Conservation (phyloP, 2,797 vertebrate genomes). For the Danio choprae region DNA sequence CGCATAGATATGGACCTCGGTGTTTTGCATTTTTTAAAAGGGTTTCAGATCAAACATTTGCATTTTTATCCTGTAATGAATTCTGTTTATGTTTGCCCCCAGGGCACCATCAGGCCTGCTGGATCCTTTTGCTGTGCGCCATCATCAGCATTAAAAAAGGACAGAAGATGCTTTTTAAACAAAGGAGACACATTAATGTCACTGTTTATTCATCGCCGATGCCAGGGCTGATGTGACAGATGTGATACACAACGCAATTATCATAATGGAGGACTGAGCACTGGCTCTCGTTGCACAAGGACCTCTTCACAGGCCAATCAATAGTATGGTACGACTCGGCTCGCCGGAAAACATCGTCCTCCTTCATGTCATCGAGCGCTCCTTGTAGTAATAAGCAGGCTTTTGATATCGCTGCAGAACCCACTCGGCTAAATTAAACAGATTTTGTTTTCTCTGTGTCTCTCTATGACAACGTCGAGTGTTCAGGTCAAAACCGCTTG, state of each 20-base stretch:
- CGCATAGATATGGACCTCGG: background rate
- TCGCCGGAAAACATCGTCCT: slow-evolving; percentile 71
- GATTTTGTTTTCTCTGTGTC: slow-evolving; percentile 61
- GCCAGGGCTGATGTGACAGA: slow-evolving; percentile 70
- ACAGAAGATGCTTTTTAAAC: slow-evolving; percentile 39
- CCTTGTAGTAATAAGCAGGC: slow-evolving; percentile 79
- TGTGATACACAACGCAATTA: slow-evolving; percentile 77
- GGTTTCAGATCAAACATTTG: slow-evolving; percentile 16
- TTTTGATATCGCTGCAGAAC: slow-evolving; percentile 74
- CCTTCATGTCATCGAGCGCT: slow-evolving; percentile 72
- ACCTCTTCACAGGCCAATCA: slow-evolving; percentile 81
- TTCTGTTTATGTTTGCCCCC: slow-evolving; percentile 29
- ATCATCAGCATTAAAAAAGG: slow-evolving; percentile 38
- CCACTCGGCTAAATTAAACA: slow-evolving; percentile 69
- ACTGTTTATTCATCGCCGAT: slow-evolving; percentile 72
- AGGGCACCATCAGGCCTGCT: slow-evolving; percentile 17
- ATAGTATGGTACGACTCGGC: slow-evolving; percentile 72
- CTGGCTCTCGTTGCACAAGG: slow-evolving; percentile 78
- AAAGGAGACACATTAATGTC: slow-evolving; percentile 75
- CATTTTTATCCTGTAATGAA: slow-evolving; percentile 33
- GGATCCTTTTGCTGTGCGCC: background rate
- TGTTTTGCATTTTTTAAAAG: background rate
- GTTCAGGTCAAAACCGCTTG: background rate
- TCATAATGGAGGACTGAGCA: slow-evolving; percentile 79
- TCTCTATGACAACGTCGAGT: slow-evolving; percentile 59